Evolutionary conservation across 2,888 invertebrate genomes (phyloP).

Genomic region (Seira sanloemensis): DNA sequence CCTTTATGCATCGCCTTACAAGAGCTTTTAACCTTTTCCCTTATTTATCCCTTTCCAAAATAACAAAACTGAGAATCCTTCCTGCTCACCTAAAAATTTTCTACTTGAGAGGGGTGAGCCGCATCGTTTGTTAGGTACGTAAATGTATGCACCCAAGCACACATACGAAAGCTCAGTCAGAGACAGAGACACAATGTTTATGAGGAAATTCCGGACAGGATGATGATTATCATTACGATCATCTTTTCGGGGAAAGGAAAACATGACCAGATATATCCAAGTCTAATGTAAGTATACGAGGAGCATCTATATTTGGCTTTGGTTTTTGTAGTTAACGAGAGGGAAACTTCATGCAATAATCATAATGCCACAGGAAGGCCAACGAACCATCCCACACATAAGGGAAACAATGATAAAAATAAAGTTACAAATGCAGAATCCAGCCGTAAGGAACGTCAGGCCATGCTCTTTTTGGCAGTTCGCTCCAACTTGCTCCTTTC

Average conservation of each 20-base stretch:
- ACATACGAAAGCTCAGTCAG: not conserved
- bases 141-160: not conserved
- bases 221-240: slow-evolving; percentile 23
- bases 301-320: not conserved
- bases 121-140: not conserved
- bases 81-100: not conserved
- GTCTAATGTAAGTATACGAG: not conserved
- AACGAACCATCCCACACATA: slow-evolving; percentile 29
- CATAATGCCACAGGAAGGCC: slow-evolving; percentile 27
- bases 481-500: not conserved
- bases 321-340: not conserved
- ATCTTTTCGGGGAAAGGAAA: not conserved
- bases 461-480: not conserved
- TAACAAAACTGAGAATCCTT: not conserved
- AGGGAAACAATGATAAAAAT: not conserved
- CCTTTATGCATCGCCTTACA: slow-evolving; percentile 25
- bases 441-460: not conserved
- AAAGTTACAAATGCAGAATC: not conserved
- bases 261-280: not conserved
- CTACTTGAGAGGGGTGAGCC: slow-evolving; percentile 14
- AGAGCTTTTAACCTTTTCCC: slow-evolving; percentile 26
- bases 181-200: slow-evolving; percentile 3
- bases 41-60: not conserved
- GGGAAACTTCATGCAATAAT: slow-evolving; percentile 40
- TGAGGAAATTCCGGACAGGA: slow-evolving; percentile 29